Conservation (phyloP, 2,888 invertebrate species). For the Myopa testacea region DNA sequence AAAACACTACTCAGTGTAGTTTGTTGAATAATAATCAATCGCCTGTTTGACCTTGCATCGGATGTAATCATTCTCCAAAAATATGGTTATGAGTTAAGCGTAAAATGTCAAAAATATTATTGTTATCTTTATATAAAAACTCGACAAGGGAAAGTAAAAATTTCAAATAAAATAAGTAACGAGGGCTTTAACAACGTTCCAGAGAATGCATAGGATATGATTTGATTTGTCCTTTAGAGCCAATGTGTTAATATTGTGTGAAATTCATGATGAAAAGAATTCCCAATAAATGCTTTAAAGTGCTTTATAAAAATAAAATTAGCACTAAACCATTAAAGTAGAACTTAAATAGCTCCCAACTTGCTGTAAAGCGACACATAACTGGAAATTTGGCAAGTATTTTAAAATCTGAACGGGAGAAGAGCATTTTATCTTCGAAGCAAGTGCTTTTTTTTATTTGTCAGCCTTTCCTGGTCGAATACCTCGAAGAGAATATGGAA, state of each 20-base stretch:
- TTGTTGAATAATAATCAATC: neutral
- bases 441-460: no score
- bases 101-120: neutral
- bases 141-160: conserved; percentile 8
- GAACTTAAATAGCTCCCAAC: no score
- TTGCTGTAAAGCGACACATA: no score
- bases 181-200: conserved; percentile 15
- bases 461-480: no score
- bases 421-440: no score
- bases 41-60: neutral
- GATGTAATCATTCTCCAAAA: conserved; percentile 10
- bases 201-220: neutral
- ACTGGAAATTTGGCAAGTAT: no score
- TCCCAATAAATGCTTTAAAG: no score
- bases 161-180: conserved; percentile 15
- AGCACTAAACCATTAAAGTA: no score
- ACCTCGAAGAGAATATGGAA: no score
- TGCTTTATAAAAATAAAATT: no score
- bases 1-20: conserved; percentile 21
- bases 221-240: no score
- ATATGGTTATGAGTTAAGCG: neutral
- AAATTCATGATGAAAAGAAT: neutral
- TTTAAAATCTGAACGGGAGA: no score
- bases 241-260: neutral
- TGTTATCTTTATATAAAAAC: neutral